Evolutionary conservation across 2,797 vertebrate species (phyloP).

Genomic region (Danio choprae): DNA sequence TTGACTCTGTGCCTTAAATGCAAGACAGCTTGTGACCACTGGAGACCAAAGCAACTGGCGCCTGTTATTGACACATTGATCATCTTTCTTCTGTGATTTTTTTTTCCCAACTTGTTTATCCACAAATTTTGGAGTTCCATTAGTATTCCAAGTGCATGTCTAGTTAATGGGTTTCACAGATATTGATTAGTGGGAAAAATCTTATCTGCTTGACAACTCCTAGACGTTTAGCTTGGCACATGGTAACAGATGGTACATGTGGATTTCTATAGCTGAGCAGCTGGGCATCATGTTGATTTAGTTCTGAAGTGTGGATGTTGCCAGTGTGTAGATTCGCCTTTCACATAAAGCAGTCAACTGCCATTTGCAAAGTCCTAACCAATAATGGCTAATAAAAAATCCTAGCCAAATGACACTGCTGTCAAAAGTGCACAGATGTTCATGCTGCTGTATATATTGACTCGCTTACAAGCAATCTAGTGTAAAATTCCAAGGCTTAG

Average conservation of each 20-base stretch:
- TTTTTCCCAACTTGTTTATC: background rate
- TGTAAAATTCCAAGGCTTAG: background rate
- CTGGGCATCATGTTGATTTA: conserved; percentile 34
- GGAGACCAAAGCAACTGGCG: conserved; percentile 3
- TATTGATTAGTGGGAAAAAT: conserved; percentile 11
- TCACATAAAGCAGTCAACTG: background rate
- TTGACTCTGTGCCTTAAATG: conserved; percentile 15
- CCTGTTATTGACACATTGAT: conserved; percentile 34
- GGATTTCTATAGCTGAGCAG: conserved; percentile 43
- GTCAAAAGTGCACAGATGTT: conserved; percentile 7
- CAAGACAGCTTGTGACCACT: background rate
- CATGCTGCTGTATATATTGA: background rate
- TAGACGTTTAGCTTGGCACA: conserved; percentile 24
- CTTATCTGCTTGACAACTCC: conserved; percentile 24
- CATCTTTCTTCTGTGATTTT: conserved; percentile 1
- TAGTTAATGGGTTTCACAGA: background rate
- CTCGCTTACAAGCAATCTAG: background rate
- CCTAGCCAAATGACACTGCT: background rate
- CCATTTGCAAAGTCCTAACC: conserved; percentile 19
- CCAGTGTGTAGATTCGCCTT: background rate
- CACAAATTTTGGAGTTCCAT: background rate
- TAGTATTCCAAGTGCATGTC: conserved; percentile 20
- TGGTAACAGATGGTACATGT: conserved; percentile 19
- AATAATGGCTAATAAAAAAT: conserved; percentile 8
- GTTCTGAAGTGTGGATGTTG: background rate